Evolutionary conservation across 2,113 vertebrate species (phyloP).

Genomic region (Odocoileus virginianus): DNA sequence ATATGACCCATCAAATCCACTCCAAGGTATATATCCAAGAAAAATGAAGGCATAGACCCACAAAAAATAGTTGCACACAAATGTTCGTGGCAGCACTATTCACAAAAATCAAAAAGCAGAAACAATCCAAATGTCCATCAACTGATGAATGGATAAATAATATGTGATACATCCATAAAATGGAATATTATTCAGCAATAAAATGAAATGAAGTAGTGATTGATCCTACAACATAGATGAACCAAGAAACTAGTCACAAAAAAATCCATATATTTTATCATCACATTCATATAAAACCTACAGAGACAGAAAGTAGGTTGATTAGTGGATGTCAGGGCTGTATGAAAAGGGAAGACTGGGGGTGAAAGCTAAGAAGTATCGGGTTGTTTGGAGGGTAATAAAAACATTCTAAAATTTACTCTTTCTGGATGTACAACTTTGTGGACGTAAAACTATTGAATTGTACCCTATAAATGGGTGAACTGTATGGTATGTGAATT

Average conservation of each 20-base stretch:
- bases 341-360: background rate
- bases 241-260: slow-evolving; percentile 26
- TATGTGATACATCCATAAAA: background rate
- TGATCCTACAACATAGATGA: background rate
- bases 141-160: background rate
- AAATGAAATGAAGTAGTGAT: background rate
- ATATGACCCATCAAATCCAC: background rate
- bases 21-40: background rate
- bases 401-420: background rate
- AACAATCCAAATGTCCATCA: background rate
- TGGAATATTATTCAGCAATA: background rate
- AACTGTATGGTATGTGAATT: background rate
- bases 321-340: background rate
- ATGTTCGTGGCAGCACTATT: background rate
- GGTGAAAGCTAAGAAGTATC: background rate
- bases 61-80: background rate
- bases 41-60: background rate
- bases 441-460: background rate
- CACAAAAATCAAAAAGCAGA: background rate
- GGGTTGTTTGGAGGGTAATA: background rate
- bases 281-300: background rate
- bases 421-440: background rate
- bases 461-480: background rate
- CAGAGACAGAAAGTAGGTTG: background rate
- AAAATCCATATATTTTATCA: background rate